Evolutionary conservation across 1,140 invertebrate species (phyloP), one percentile per base, ranked within the genome.

Genomic region (Amyelois transitella): DNA sequence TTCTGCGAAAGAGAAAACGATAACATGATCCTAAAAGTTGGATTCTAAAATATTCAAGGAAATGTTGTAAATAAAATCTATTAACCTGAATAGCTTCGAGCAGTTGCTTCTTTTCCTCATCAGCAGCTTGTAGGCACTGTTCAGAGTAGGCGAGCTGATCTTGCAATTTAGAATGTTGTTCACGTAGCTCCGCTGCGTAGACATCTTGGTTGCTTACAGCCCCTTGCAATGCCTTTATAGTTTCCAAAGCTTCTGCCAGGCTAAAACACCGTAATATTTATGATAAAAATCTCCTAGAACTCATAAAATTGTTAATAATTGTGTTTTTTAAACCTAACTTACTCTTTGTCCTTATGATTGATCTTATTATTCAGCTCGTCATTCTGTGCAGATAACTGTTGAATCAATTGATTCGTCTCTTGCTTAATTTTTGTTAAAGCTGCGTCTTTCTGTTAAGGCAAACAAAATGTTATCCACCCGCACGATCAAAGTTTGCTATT

Each of bases 401-500:
- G 60, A 0, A 66, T 17, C 7, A 68, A 22, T 20, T 62, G 62
- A 43, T 76, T 72, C 52, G 70, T 68, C 4, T 77, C 71, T 0
- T 51, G 54, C 32, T 75, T 61, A 0, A 77, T 38, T 14, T 55
- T 66, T 8, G 45, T 22, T 18, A 75, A 64, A 6, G 53, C 43
- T 53, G 70, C 67, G 6, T 77, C 67, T 66, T 69, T 77, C 75
- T 77, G 44, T 21, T 64, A 62, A n/a, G 48, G 21, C 17, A 57
- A 38, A 10, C 14, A 38, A 4, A 2, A 38, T 28, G 10, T 28
- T 6, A 28, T 28, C 5, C 25, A 28, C 5, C 25, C 10, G 25
- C 25, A 28, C 25, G 6, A 28, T 12, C 25, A 12, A 28, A 12
- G 25, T 38, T 4, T n/a, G 10, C 2, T 4, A 14, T 38, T 8